A percentile compares a stretch with the other conserved stretches of the same genome.
phyloP scores from a whole-genome alignment of 1,140 invertebrate genomes.

The Monomorium pharaonis region DNA sequence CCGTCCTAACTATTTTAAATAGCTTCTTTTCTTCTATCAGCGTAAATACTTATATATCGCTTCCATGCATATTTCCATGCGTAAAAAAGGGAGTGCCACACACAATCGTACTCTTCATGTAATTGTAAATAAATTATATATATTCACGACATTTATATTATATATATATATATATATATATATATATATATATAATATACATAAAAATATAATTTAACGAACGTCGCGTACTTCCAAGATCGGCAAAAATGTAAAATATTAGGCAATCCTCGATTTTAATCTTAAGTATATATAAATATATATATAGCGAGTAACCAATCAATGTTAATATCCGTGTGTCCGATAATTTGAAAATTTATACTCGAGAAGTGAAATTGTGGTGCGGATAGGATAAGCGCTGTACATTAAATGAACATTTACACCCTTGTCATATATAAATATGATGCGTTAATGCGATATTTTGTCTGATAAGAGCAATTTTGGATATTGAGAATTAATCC shows the following conservation, averaged over 20 bases:
- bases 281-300: neutral
- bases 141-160: conserved; percentile 24
- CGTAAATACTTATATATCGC: conserved; percentile 25
- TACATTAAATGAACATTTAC: conserved; percentile 64
- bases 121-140: conserved; percentile 65
- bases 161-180: conserved; percentile 11
- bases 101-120: conserved; percentile 47
- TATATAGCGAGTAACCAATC: conserved; percentile 40
- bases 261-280: conserved; percentile 56
- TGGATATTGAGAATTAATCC: neutral
- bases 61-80: conserved; percentile 28
- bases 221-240: conserved; percentile 69
- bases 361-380: conserved; percentile 51
- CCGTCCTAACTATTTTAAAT: conserved; percentile 60
- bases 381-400: conserved; percentile 60
- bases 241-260: conserved; percentile 69
- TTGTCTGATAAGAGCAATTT: conserved; percentile 42
- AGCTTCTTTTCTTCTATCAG: conserved; percentile 23
- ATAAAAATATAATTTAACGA: conserved; percentile 64
- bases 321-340: conserved; percentile 65
- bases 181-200: neutral
- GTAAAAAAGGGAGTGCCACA: conserved; percentile 21
- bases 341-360: conserved; percentile 53
- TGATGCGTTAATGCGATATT: conserved; percentile 38
- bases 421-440: conserved; percentile 27